Conservation (phyloP, 2,888 invertebrate species). For the Dusona sp. region DNA sequence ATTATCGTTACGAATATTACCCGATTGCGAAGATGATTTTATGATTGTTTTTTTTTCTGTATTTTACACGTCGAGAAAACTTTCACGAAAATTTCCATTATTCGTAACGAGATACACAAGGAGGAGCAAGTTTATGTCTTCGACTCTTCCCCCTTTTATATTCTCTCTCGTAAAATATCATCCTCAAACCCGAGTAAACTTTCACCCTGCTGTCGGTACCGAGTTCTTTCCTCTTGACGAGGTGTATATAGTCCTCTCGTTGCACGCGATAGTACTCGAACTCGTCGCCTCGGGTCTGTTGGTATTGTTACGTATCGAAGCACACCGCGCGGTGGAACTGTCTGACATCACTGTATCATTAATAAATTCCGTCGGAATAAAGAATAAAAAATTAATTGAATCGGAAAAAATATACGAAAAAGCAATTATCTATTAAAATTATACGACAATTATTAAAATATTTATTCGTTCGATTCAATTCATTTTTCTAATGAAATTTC, state of each 20-base stretch:
- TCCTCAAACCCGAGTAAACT: slow-evolving; percentile 62
- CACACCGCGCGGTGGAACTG: not conserved
- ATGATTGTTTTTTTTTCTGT: not conserved
- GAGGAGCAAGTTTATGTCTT: slow-evolving; percentile 52
- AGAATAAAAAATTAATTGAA: not conserved
- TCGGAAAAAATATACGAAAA: not conserved
- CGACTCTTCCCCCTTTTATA: slow-evolving; percentile 26
- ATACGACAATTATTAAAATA: not conserved
- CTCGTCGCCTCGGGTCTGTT: slow-evolving; percentile 51
- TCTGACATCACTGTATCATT: not conserved
- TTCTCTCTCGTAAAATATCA: slow-evolving; percentile 47
- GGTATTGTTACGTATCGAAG: slow-evolving; percentile 41
- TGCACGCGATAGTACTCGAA: slow-evolving; percentile 22
- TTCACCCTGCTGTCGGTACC: slow-evolving; percentile 59
- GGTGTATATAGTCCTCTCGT: slow-evolving; percentile 54
- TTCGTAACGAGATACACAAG: slow-evolving; percentile 46
- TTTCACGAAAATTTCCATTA: slow-evolving; percentile 61
- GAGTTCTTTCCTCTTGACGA: slow-evolving; percentile 48
- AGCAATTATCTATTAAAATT: not conserved
- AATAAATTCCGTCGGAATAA: not conserved
- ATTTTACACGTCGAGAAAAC: slow-evolving; percentile 29
- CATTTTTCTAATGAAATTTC: too few species aligned
- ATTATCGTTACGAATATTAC: slow-evolving; percentile 31
- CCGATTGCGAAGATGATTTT: slow-evolving; percentile 11
- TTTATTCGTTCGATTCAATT: not conserved